Evolutionary conservation across 2,888 invertebrate species (phyloP).

Genomic region (Bellardia bayeri): DNA sequence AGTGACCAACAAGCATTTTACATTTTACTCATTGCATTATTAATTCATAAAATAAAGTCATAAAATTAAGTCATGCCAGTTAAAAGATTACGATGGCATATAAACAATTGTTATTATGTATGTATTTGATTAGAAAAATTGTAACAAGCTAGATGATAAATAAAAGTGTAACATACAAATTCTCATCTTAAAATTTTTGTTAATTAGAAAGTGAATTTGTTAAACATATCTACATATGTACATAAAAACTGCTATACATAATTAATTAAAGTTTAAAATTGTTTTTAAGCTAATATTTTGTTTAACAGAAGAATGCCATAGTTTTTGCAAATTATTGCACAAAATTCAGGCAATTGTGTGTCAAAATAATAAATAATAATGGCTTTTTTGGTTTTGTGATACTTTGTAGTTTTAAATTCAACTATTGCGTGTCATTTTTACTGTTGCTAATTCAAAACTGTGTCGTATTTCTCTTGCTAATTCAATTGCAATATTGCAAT

Average conservation of each 20-base stretch:
- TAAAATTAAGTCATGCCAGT: constrained; percentile 14
- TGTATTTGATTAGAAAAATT: background rate
- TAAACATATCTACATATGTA: background rate
- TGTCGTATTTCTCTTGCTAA: background rate
- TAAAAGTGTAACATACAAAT: background rate
- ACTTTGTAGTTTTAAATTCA: background rate
- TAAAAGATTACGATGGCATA: constrained; percentile 12
- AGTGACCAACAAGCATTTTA: constrained; percentile 37
- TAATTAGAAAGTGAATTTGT: background rate
- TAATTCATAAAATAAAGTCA: constrained; percentile 4
- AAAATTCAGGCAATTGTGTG: background rate
- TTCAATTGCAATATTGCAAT: constrained; percentile 51
- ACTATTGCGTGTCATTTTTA: constrained; percentile 22
- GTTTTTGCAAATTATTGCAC: background rate
- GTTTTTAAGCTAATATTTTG: background rate
- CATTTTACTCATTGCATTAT: background rate
- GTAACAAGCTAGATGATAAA: background rate
- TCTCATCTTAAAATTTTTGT: background rate
- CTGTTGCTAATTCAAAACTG: background rate
- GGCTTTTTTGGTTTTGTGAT: constrained; percentile 6
- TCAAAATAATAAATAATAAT: constrained; percentile 37
- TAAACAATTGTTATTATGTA: constrained; percentile 24
- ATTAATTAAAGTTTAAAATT: background rate
- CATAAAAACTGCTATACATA: background rate
- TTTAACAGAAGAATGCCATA: constrained; percentile 6